Conservation (phyloP, 2,113 vertebrate genomes). For the Carlito syrichta region DNA sequence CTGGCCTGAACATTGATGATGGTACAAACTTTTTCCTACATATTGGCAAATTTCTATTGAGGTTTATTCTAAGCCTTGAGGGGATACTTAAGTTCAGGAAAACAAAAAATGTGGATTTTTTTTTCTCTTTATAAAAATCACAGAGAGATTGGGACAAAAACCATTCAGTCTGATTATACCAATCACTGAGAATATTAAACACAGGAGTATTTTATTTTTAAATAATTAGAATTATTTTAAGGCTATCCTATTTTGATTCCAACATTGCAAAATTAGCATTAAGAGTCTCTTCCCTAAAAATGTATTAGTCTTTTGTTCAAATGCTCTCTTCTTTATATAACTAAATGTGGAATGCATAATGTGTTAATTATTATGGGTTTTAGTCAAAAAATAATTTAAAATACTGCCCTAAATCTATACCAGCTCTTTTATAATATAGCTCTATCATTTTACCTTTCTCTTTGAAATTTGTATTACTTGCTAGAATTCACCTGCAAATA, state of each 20-base stretch:
- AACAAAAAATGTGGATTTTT: conserved; percentile 25
- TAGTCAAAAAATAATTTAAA: neutral
- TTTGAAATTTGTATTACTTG: neutral
- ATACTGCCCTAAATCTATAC: neutral
- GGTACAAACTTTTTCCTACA: neutral
- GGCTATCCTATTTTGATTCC: conserved; percentile 51
- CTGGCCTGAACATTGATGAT: conserved; percentile 67
- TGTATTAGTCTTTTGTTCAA: neutral
- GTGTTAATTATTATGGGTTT: neutral
- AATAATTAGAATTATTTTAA: conserved; percentile 56
- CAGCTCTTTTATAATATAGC: neutral
- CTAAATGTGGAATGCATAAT: neutral
- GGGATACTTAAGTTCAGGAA: neutral
- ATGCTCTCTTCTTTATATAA: neutral
- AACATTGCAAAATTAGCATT: conserved; percentile 50
- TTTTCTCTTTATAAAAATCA: conserved; percentile 39
- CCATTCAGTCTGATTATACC: conserved; percentile 56
- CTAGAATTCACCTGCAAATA: neutral
- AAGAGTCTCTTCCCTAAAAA: conserved; percentile 39
- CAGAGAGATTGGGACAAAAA: conserved; percentile 17
- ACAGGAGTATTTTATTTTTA: conserved; percentile 61
- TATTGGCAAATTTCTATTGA: conserved; percentile 36
- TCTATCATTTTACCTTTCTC: conserved; percentile 13
- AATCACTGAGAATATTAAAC: conserved; percentile 63
- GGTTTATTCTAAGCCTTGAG: conserved; percentile 56